These are phyloP conservation scores for Periparus ater DNA, from an alignment of 2,797 vertebrate species.

Conservation along the genomic window DNA sequence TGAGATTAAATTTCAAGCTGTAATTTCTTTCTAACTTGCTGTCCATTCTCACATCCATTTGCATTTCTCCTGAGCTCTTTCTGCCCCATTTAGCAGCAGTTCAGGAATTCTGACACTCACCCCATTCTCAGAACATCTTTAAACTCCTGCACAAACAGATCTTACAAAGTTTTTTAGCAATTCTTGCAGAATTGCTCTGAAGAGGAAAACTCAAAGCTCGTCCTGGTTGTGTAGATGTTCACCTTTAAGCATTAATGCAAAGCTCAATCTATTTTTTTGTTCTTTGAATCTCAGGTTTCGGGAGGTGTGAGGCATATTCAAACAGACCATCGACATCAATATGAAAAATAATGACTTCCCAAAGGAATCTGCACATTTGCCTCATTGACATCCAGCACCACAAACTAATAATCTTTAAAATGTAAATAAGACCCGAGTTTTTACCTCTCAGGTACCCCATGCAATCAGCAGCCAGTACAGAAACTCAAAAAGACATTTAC, in stretches of 20 bases:
- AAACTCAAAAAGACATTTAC: background rate
- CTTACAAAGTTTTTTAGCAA: background rate
- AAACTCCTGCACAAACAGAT: background rate
- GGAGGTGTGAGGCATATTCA: background rate
- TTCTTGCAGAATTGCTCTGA: background rate
- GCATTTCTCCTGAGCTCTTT: background rate
- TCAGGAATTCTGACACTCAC: background rate
- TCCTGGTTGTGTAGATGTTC: background rate
- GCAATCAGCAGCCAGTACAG: background rate
- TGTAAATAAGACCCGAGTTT: background rate
- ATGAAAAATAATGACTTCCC: conserved; percentile 14
- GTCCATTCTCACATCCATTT: background rate
- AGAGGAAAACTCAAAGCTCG: background rate
- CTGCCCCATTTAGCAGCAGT: background rate
- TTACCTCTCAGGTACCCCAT: background rate
- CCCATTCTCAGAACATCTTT: background rate
- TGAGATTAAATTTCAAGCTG: background rate
- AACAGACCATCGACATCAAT: background rate
- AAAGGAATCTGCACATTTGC: background rate
- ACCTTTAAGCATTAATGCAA: background rate
- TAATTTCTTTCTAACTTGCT: background rate
- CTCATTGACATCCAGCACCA: background rate
- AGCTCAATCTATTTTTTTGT: background rate
- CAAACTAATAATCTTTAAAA: background rate
- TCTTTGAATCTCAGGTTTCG: background rate